phyloP scores from a whole-genome alignment of 2,888 invertebrate genomes.

The Rhaphigaster nebulosa region DNA sequence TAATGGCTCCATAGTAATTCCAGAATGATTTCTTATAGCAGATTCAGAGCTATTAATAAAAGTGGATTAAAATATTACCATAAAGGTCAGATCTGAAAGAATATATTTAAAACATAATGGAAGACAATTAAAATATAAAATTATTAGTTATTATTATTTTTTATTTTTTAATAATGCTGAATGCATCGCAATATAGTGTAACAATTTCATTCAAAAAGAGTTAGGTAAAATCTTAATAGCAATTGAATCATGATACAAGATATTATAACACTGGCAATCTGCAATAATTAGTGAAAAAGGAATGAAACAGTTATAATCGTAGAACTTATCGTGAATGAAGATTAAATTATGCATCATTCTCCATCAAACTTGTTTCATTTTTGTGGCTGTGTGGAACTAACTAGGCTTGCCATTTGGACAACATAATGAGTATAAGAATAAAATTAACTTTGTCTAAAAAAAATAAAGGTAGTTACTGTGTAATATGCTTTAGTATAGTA shows the following conservation, averaged over 20 bases:
- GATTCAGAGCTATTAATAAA: not conserved
- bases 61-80: not conserved
- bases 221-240: not conserved
- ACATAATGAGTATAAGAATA: conserved; percentile 28
- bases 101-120: not conserved
- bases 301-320: not conserved
- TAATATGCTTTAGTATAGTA: conserved; percentile 56
- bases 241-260: not conserved
- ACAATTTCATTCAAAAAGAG: not conserved
- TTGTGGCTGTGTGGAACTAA: conserved; percentile 3
- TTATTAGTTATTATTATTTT: not conserved
- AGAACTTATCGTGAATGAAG: not conserved
- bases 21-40: not conserved
- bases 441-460: conserved; percentile 42
- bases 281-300: not conserved
- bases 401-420: conserved; percentile 25
- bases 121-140: not conserved
- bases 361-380: not conserved
- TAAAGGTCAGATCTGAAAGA: not conserved
- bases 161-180: not conserved
- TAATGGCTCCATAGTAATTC: not conserved
- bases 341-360: not conserved
- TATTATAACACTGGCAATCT: not conserved
- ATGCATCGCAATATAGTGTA: not conserved
- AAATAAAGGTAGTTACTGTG: conserved; percentile 42